Evolutionary conservation across 2,888 invertebrate species (phyloP).

Genomic region (Tetranychus truncatus): DNA sequence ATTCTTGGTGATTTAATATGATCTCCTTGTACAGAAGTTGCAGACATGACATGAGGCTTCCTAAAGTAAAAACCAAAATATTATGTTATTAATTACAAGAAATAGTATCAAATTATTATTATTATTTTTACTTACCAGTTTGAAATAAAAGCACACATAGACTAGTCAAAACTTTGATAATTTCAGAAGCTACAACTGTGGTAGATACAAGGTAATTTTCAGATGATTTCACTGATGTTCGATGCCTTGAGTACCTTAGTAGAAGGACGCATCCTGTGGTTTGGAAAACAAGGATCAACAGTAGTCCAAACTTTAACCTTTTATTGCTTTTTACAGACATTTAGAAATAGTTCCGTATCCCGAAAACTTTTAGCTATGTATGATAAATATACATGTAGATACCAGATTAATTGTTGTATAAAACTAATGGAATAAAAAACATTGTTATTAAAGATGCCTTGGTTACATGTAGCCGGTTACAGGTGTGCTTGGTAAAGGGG

Average conservation of each 20-base stretch:
- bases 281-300: conserved; percentile 28
- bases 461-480: too few species aligned
- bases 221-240: conserved; percentile 22
- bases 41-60: not conserved
- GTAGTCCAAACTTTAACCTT: conserved; percentile 25
- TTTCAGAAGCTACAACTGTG: conserved; percentile 26
- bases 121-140: conserved; percentile 23
- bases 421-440: too few species aligned
- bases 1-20: conserved; percentile 32
- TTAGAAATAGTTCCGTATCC: not conserved
- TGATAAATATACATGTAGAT: too few species aligned
- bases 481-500: too few species aligned
- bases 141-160: conserved; percentile 23
- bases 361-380: too few species aligned
- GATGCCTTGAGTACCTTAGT: conserved; percentile 28
- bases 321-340: not conserved
- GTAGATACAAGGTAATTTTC: conserved; percentile 27
- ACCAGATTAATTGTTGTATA: too few species aligned
- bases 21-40: conserved; percentile 28
- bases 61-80: too few species aligned
- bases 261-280: conserved; percentile 29
- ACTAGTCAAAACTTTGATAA: conserved; percentile 25
- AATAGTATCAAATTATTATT: not conserved
- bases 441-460: too few species aligned
- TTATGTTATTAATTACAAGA: too few species aligned